A percentile compares a stretch with the other conserved stretches of the same genome.
These are phyloP conservation scores for Adelognathus sp. DNA, from an alignment of 2,888 invertebrate genomes.

Conservation along the genomic window DNA sequence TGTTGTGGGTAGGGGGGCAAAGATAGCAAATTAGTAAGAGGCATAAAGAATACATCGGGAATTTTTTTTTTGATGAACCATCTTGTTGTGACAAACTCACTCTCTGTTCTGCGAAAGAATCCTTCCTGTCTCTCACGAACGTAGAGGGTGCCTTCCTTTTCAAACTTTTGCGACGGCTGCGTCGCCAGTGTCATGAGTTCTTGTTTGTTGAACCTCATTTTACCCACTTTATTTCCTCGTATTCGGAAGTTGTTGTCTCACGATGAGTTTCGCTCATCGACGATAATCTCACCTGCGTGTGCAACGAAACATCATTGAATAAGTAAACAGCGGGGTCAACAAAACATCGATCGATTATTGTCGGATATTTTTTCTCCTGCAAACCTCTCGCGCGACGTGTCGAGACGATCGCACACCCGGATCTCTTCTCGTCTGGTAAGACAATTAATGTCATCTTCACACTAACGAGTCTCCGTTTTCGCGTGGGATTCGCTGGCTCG, in stretches of 20 bases:
- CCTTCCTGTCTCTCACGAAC: conserved; percentile 95
- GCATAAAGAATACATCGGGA: not conserved
- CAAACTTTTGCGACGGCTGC: conserved; percentile 93
- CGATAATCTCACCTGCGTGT: not conserved
- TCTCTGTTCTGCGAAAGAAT: conserved; percentile 95
- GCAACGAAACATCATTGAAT: conserved; percentile 8
- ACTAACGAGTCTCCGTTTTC: not conserved
- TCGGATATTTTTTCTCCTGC: not conserved
- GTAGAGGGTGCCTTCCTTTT: conserved; percentile 94
- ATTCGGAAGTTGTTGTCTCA: conserved; percentile 9
- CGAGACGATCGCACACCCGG: not conserved
- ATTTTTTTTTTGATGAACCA: not conserved
- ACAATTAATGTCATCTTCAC: not conserved
- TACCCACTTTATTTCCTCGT: conserved; percentile 3
- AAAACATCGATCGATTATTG: not conserved
- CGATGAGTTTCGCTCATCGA: not conserved
- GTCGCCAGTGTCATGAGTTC: conserved; percentile 93
- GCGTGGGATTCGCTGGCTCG: not conserved
- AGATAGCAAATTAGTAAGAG: not conserved
- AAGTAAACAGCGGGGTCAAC: not conserved
- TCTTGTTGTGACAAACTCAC: conserved; percentile 84
- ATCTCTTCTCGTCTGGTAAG: not conserved
- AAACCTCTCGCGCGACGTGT: not conserved
- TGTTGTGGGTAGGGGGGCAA: not conserved
- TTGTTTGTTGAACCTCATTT: conserved; percentile 95